These are phyloP conservation scores for Tetrao urogallus DNA, from an alignment of 2,113 vertebrate genomes.

Conservation along the genomic window DNA sequence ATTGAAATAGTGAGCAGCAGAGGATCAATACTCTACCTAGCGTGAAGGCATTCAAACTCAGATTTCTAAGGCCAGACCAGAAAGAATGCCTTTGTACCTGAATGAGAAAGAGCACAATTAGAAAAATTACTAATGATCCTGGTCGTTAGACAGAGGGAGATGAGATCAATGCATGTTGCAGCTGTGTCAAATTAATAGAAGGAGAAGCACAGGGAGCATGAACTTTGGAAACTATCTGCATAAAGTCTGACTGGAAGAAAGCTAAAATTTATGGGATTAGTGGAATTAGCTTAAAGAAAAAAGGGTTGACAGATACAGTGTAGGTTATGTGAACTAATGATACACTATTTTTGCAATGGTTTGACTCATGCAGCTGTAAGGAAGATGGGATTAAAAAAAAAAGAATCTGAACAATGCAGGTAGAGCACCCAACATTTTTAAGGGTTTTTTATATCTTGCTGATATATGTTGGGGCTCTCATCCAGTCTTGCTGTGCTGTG, in stretches of 20 bases:
- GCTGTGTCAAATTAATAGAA: neutral
- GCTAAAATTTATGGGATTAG: neutral
- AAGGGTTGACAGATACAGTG: neutral
- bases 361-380: neutral
- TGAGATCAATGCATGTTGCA: neutral
- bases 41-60: neutral
- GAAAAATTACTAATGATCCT: neutral
- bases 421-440: rapidly evolving
- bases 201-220: neutral
- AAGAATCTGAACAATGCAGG: neutral
- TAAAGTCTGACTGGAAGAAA: neutral
- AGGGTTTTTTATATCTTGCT: neutral
- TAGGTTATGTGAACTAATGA: neutral
- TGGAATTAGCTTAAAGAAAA: neutral
- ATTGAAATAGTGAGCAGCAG: neutral
- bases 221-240: neutral
- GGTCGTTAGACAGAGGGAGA: neutral
- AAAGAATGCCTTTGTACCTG: neutral
- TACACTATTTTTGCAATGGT: neutral
- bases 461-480: neutral
- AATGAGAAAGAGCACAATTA: neutral
- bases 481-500: neutral
- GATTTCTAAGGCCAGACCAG: neutral
- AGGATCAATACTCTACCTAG: neutral
- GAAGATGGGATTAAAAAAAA: neutral